Evolutionary conservation across 2,797 vertebrate genomes (phyloP).

Genomic region (Vespertilio murinus): DNA sequence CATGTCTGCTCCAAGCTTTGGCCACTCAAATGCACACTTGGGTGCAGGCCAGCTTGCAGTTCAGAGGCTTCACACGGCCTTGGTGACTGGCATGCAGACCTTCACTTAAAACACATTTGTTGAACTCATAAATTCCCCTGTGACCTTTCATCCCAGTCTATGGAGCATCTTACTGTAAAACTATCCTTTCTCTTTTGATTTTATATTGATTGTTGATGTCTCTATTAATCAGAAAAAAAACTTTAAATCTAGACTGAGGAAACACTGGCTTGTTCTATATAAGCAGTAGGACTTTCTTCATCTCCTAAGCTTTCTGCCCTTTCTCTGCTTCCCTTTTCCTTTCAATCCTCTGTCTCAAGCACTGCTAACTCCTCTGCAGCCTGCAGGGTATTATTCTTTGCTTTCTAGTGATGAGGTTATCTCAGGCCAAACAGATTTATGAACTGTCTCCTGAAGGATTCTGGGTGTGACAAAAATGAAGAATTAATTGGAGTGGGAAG

Average conservation of each 20-base stretch:
- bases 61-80: neutral
- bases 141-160: slow-evolving; percentile 46
- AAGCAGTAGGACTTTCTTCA: slow-evolving; percentile 25
- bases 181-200: slow-evolving; percentile 53
- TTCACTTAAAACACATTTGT: neutral
- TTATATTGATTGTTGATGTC: slow-evolving; percentile 54
- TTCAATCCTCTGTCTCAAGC: neutral
- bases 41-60: slow-evolving; percentile 37
- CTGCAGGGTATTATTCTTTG: neutral
- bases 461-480: neutral
- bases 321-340: neutral
- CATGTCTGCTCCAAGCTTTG: slow-evolving; percentile 20
- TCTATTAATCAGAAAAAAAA: slow-evolving; percentile 69
- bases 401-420: slow-evolving; percentile 17
- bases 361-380: slow-evolving; percentile 1
- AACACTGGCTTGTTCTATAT: neutral
- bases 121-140: slow-evolving; percentile 34
- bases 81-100: neutral
- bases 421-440: slow-evolving; percentile 64
- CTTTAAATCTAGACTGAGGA: slow-evolving; percentile 69
- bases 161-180: slow-evolving; percentile 44
- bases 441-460: neutral
- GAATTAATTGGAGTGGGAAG: neutral
- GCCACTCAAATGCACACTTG: slow-evolving; percentile 27
- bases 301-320: neutral